These are phyloP conservation scores for Nemapogon koenigi DNA, from an alignment of 2,888 invertebrate species.

Conservation along the genomic window DNA sequence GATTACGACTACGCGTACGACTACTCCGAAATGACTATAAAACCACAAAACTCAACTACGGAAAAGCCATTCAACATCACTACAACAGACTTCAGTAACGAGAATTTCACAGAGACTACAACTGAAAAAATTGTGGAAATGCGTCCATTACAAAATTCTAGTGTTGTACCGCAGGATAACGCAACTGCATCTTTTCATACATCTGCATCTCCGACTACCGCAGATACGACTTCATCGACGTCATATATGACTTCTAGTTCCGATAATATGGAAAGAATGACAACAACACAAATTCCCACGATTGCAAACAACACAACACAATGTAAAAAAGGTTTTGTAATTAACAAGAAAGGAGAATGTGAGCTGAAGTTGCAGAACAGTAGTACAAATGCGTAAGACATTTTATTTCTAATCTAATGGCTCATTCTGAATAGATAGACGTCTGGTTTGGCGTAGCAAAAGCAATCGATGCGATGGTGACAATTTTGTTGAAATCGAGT, in stretches of 20 bases:
- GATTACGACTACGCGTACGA: conserved; percentile 78
- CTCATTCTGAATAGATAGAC: too few species aligned
- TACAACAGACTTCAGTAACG: conserved; percentile 22
- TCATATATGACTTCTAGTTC: too few species aligned
- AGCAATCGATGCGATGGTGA: too few species aligned
- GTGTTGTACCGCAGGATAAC: neutral
- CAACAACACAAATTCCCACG: conserved; percentile 10
- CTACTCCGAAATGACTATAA: conserved; percentile 74
- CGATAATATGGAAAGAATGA: neutral
- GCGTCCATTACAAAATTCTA: neutral
- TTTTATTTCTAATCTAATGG: neutral
- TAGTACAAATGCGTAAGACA: conserved; percentile 37
- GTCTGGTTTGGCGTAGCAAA: too few species aligned
- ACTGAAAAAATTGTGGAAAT: conserved; percentile 9
- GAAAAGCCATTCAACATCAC: conserved; percentile 38
- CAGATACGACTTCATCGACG: conserved; percentile 1
- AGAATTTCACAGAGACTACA: conserved; percentile 24
- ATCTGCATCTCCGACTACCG: neutral
- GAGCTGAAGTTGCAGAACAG: conserved; percentile 41
- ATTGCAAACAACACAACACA: conserved; percentile 20
- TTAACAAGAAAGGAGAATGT: conserved; percentile 45
- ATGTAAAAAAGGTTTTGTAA: conserved; percentile 44
- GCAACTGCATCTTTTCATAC: neutral
- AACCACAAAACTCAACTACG: conserved; percentile 59
- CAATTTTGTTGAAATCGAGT: too few species aligned